Evolutionary conservation across 1,140 invertebrate genomes (phyloP), one percentile per base, ranked within the genome.

Genomic region (Procambarus virginalis): DNA sequence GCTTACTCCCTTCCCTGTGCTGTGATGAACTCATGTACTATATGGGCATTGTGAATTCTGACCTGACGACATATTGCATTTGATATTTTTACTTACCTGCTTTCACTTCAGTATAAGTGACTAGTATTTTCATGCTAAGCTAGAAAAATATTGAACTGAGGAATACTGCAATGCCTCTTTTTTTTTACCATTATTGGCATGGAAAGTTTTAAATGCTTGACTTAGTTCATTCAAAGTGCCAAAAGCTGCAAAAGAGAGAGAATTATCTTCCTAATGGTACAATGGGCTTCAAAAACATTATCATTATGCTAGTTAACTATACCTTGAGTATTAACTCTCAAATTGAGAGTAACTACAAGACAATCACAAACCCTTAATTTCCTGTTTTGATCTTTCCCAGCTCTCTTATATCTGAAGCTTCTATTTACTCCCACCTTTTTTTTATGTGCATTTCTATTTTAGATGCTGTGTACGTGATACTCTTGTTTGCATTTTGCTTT

Each of bases 1-100:
- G 86, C 86, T 87, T 87, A 78, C 78, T 87, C 45, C 58, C 79
- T 87, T 87, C 68, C 45, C 48, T 79, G 60, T 64, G 17, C 48
- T 77, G 58, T 51, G 49, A 80, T 14, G 22, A 55, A 51, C 49
- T 80, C 49, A 64, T 80, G 78, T 55, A 34, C 34, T 34, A 34
- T 34, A 58, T 80, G 78, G 49, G 49, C 34, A 58, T 49, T 58
- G 55, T 58, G 78, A 55, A 58, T 49, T 58, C 22, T 58, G 78
- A 55, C 12, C 8, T 55, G 51, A 55, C 12, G 51, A 80, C 55
- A n/a, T 58, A 49, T 49, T 55, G 49, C 78, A 80, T 85, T 77
- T 55, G 45, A 46, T 55, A 51, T 76, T 20, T 84, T 84, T 76
- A 20, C 75, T 58, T 76, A 49, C n/a, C 70, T 60, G 49, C 84